Base-by-base conservation (phyloP, 1,140 invertebrate species). In the Mycetomoellerius zeteki region DNA sequence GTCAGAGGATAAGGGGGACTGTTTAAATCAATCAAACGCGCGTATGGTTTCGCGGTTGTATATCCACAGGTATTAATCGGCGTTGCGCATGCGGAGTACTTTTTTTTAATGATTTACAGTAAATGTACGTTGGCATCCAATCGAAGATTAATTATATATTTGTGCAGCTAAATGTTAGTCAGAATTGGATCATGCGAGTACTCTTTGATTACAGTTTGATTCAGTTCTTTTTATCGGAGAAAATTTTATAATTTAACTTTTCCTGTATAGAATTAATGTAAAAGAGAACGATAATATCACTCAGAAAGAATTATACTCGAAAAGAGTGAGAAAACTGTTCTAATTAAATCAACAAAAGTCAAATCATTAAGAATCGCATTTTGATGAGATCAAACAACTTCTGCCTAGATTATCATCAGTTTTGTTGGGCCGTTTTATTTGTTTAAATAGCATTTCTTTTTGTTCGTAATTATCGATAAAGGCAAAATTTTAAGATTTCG, bases 21-120 rank as follows among this genome's bases (percentile, higher is more conserved):
- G 91, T 92, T 94, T 93, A 92, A 95, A 94, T 94, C 94, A 94
- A 95, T 95, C 94, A 95, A 94, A 94, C 86, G 75, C 90, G 77
- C 88, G 87, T 91, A 87, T 88, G 86, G 88, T 78, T 87, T 88
- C 80, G 86, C 91, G 89, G 85, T 87, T 81, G 75, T 90, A 87
- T 88, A 92, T 93, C 89, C 89, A 88, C 91, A 92, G 91, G 92
- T 94, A 94, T 93, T 93, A 93, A 93, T 93, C 87, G 89, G 67
- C 84, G 60, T 88, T 87, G 64, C 88, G 75, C 75, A 87, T 65
- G 73, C 85, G 78, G 47, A 90, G 52, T 86, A 82, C n/a, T 56
- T 82, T 73, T 43, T 84, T 84, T 50, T 75, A 58, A 75, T 75
- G 54, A 84, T 27, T 75, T 47, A 75, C 69, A 50, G 80, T n/a